Evolutionary conservation across 2,113 vertebrate genomes (phyloP).

Genomic region (Coptodon bakossiorum): DNA sequence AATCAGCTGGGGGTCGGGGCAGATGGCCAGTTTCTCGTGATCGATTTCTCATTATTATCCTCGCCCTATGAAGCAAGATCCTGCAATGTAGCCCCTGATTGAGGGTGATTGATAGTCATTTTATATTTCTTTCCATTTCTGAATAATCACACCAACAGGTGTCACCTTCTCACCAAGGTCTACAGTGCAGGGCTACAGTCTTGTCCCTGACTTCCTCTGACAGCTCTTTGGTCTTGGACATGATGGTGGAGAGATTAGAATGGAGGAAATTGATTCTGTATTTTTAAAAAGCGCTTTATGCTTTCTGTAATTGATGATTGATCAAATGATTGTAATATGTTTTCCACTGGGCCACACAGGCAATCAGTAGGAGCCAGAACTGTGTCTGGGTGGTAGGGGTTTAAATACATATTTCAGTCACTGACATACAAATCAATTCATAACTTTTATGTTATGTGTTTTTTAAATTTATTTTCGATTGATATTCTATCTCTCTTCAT

Average conservation of each 20-base stretch:
- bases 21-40: not conserved
- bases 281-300: accelerated
- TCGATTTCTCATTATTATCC: accelerated
- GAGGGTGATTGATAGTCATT: not conserved
- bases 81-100: not conserved
- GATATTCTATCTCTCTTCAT: not conserved
- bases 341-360: not conserved
- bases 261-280: not conserved
- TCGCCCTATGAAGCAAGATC: not conserved
- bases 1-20: not conserved
- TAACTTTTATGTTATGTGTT: not conserved
- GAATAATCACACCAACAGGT: not conserved
- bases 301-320: not conserved
- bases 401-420: not conserved
- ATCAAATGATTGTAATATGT: not conserved
- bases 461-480: not conserved
- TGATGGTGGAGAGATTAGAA: not conserved
- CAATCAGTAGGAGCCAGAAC: not conserved
- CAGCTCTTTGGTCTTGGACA: not conserved
- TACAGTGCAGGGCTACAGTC: not conserved
- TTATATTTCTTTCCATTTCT: not conserved
- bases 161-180: not conserved
- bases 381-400: not conserved
- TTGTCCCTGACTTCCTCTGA: not conserved
- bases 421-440: not conserved